Evolutionary conservation across 2,797 vertebrate genomes (phyloP).

Genomic region (Aldrovandia affinis): DNA sequence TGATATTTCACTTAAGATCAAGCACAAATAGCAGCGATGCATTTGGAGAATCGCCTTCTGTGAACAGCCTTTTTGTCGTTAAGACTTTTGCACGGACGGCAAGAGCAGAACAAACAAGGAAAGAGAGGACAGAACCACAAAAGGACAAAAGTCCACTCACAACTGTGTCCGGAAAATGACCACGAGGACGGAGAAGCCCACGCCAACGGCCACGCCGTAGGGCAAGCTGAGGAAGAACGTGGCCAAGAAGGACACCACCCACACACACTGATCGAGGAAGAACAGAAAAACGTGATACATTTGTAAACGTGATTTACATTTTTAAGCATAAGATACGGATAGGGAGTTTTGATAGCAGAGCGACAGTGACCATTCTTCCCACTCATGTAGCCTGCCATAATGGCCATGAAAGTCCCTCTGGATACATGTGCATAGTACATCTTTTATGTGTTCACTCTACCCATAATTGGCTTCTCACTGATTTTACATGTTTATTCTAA

Average conservation of each 20-base stretch:
- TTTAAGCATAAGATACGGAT: no score
- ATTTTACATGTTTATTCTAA: not conserved
- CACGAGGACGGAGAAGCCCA: slow-evolving; percentile 85
- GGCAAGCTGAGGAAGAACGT: slow-evolving; percentile 91
- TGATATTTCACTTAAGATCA: not conserved
- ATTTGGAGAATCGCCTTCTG: not conserved
- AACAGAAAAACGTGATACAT: not conserved
- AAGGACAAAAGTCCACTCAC: slow-evolving; percentile 83
- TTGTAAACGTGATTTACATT: not conserved
- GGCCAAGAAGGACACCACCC: slow-evolving; percentile 90
- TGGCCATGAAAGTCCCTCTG: no score
- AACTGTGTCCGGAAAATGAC: slow-evolving; percentile 94
- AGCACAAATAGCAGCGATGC: not conserved
- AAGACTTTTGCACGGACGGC: not conserved
- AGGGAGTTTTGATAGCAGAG: not conserved
- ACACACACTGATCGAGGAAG: slow-evolving; percentile 76
- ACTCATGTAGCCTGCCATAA: no score
- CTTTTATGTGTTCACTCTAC: not conserved
- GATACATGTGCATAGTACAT: no score
- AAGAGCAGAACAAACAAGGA: not conserved
- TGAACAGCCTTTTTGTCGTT: not conserved
- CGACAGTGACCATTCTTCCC: not conserved
- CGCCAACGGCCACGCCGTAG: slow-evolving; percentile 87
- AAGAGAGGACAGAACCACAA: not conserved
- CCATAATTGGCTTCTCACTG: not conserved